phyloP scores from a whole-genome alignment of 2,113 vertebrate genomes.

The Gavia stellata region DNA sequence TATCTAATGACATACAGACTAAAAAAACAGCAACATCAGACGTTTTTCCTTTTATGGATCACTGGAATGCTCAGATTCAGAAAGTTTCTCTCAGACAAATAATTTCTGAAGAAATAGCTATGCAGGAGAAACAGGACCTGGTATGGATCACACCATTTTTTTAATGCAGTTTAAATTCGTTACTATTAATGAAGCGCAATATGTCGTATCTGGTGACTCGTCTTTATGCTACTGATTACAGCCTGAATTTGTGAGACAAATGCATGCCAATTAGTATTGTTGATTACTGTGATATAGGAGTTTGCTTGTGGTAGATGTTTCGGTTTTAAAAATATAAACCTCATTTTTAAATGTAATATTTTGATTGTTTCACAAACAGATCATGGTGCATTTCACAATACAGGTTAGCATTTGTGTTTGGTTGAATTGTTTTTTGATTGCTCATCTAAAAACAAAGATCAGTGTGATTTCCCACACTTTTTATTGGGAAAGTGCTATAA shows the following conservation, averaged over 20 bases:
- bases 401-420: constrained; percentile 15
- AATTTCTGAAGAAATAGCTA: constrained; percentile 90
- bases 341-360: background rate
- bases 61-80: constrained; percentile 83
- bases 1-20: background rate
- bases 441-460: background rate
- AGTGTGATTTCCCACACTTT: background rate
- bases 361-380: constrained; percentile 12
- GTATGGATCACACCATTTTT: constrained; percentile 63
- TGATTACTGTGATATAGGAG: background rate
- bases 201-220: background rate
- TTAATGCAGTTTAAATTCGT: background rate
- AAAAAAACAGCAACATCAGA: constrained; percentile 55
- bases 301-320: background rate
- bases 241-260: background rate
- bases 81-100: constrained; percentile 90
- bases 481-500: background rate
- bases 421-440: background rate
- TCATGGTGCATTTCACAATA: background rate
- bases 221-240: background rate
- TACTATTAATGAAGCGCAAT: background rate
- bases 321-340: background rate
- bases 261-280: background rate
- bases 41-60: constrained; percentile 81
- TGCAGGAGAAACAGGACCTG: constrained; percentile 84